A percentile compares a stretch with the other conserved stretches of the same genome.
These are phyloP conservation scores for Synergus laeviventris DNA, from an alignment of 2,888 invertebrate genomes.

Conservation along the genomic window DNA sequence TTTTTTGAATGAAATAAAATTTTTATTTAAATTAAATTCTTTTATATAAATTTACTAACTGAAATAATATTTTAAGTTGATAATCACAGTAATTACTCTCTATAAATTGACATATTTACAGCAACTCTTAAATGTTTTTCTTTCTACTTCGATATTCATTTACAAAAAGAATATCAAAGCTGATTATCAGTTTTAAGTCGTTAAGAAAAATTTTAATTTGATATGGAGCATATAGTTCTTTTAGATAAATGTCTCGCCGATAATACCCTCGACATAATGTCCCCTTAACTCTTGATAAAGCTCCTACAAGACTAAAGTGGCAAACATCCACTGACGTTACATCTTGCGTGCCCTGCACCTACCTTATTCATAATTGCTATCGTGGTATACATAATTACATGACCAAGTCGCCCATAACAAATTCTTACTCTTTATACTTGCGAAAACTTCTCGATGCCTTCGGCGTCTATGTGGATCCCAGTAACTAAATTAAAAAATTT, in stretches of 20 bases:
- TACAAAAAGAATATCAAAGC: background rate
- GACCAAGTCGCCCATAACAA: conserved; percentile 23
- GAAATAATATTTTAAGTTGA: background rate
- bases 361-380: conserved; percentile 36
- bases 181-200: background rate
- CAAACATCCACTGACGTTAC: conserved; percentile 23
- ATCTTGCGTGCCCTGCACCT: conserved; percentile 33
- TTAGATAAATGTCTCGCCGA: conserved; percentile 15
- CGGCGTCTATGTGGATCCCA: background rate
- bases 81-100: background rate
- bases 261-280: conserved; percentile 23
- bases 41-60: background rate
- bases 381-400: conserved; percentile 33
- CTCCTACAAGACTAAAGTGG: conserved; percentile 17
- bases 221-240: background rate
- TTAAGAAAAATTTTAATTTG: background rate
- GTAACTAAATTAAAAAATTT: conserved; percentile 29
- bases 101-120: background rate
- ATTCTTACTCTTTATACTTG: conserved; percentile 20
- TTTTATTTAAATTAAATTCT: too few relatives aligned
- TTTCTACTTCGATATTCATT: background rate
- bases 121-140: background rate
- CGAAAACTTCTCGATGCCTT: conserved; percentile 9
- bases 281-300: conserved; percentile 14
- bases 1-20: too few relatives aligned